Conservation (phyloP, 1,140 invertebrate genomes). For the Zaprionus gabonicus region DNA sequence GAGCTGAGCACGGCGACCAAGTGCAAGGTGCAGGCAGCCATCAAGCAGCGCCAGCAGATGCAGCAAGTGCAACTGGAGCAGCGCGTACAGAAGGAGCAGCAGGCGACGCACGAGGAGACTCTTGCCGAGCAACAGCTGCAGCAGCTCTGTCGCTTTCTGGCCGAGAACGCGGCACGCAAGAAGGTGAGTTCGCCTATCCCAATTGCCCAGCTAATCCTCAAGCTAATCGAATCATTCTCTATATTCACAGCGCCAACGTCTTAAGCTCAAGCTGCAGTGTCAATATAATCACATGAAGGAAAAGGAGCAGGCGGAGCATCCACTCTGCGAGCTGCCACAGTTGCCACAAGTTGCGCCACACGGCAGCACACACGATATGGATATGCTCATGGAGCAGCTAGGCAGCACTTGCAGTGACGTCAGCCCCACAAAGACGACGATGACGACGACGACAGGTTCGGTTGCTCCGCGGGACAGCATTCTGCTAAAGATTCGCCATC, state of each 20-base stretch:
- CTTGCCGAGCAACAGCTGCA: constrained; percentile 66
- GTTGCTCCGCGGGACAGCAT: constrained; percentile 67
- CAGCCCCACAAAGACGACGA: background rate
- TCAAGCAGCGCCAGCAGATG: constrained; percentile 60
- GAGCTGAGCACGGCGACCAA: constrained; percentile 62
- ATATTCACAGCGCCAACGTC: constrained; percentile 48
- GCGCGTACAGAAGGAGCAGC: background rate
- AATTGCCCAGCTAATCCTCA: background rate
- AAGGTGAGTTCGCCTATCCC: constrained; percentile 44
- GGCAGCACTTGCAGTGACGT: constrained; percentile 25
- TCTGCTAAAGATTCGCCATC: constrained; percentile 73
- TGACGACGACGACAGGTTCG: constrained; percentile 5
- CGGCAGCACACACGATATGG: constrained; percentile 50
- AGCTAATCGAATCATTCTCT: constrained; percentile 6
- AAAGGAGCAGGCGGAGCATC: background rate
- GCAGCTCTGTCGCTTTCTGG: constrained; percentile 74
- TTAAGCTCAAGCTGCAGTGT: constrained; percentile 41
- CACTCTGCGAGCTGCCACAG: constrained; percentile 14
- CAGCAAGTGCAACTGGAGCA: constrained; percentile 21
- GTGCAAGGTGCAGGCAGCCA: constrained; percentile 67
- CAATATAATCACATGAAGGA: background rate
- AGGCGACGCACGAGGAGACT: constrained; percentile 23
- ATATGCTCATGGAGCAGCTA: constrained; percentile 64
- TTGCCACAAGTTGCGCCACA: background rate
- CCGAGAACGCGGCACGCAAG: constrained; percentile 71